These are phyloP conservation scores for Nasonovia ribisnigri DNA, from an alignment of 2,888 invertebrate species.

Conservation along the genomic window DNA sequence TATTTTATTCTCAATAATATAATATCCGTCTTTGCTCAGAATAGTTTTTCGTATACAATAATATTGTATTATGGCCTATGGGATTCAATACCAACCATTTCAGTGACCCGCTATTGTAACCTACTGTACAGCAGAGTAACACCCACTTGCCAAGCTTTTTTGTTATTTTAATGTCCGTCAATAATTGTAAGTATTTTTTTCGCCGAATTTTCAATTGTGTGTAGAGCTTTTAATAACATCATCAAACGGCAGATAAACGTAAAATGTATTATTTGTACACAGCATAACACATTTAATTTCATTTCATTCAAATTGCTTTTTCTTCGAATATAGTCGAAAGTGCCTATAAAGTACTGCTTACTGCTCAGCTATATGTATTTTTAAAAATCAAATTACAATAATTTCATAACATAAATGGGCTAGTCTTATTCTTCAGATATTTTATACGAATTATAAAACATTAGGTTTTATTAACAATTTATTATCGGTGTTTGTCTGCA, in stretches of 20 bases:
- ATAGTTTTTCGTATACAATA: no score
- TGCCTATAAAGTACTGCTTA: neutral
- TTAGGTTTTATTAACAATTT: constrained; percentile 41
- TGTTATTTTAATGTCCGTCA: neutral
- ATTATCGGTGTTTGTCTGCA: constrained; percentile 10
- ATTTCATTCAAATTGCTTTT: neutral
- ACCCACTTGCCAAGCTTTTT: neutral
- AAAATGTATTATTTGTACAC: neutral
- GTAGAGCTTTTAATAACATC: neutral
- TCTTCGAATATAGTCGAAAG: neutral
- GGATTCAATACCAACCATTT: no score
- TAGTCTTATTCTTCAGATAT: constrained; percentile 10
- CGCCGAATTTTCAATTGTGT: neutral
- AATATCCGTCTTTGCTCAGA: no score
- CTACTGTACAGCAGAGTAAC: no score
- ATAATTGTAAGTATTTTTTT: neutral
- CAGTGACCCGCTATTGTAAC: no score
- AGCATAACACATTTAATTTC: neutral
- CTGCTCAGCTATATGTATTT: neutral
- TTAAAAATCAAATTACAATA: constrained; percentile 10
- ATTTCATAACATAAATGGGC: neutral
- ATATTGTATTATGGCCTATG: no score
- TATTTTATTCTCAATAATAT: no score
- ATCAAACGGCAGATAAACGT: neutral
- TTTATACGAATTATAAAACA: constrained; percentile 35